Evolutionary conservation across 2,797 vertebrate genomes (phyloP).

Genomic region (Xyrichtys novacula): DNA sequence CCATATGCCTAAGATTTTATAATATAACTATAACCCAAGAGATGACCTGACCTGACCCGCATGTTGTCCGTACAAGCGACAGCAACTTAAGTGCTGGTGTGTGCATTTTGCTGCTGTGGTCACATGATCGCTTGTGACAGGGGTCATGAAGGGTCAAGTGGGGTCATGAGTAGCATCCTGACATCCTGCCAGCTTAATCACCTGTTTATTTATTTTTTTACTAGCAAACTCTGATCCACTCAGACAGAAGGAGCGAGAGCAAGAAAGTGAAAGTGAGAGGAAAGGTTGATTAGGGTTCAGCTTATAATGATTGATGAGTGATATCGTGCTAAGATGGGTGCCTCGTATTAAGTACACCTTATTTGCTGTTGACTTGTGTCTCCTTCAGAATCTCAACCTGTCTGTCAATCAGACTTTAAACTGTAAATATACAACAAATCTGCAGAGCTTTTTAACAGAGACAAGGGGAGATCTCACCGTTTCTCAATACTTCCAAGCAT

Average conservation of each 20-base stretch:
- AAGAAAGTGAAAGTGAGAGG: conserved; percentile 50
- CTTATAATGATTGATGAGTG: neutral
- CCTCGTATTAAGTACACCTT: neutral
- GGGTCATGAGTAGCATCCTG: conserved; percentile 84
- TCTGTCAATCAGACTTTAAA: neutral
- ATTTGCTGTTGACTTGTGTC: neutral
- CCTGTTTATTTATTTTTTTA: conserved; percentile 82
- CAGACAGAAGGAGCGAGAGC: conserved; percentile 29
- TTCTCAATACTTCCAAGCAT: neutral
- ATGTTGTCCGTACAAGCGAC: neutral
- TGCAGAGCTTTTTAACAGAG: conserved; percentile 6
- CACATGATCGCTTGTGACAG: conserved; percentile 87
- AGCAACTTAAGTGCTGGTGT: neutral
- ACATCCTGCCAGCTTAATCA: conserved; percentile 82
- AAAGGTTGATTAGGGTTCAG: conserved; percentile 51
- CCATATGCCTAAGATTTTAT: conserved; percentile 11
- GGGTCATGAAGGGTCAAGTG: conserved; percentile 85
- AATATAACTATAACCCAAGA: neutral
- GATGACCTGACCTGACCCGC: conserved; percentile 20
- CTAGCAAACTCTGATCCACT: conserved; percentile 56
- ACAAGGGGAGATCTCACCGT: neutral
- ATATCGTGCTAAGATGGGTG: conserved; percentile 2
- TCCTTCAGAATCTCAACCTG: neutral
- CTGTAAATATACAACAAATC: neutral
- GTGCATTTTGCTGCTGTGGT: conserved; percentile 59